A percentile compares a stretch with the other conserved stretches of the same genome.
These are phyloP conservation scores for Ypsolopha sequella DNA, from an alignment of 2,888 invertebrate species.

Conservation along the genomic window DNA sequence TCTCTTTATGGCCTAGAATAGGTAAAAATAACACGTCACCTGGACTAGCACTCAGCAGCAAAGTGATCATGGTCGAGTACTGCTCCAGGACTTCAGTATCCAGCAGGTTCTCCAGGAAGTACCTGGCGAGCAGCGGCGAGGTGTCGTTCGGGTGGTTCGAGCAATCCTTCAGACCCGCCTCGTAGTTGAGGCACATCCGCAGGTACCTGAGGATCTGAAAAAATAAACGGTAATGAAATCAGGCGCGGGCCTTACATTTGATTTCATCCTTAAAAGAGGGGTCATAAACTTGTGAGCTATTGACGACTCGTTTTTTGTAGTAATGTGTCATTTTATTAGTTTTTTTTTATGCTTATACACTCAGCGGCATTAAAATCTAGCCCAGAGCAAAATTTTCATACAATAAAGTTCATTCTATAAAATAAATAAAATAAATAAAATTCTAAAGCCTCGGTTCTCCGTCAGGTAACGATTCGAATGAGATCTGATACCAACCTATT, in stretches of 20 bases:
- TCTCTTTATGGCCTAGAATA: too few relatives aligned
- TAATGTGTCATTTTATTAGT: too few relatives aligned
- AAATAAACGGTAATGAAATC: not conserved
- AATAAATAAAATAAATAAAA: not conserved
- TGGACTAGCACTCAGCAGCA: conserved; percentile 75
- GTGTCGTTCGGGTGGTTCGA: conserved; percentile 74
- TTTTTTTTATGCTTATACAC: too few relatives aligned
- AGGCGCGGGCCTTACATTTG: too few relatives aligned
- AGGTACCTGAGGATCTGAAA: conserved; percentile 82
- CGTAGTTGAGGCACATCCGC: conserved; percentile 81
- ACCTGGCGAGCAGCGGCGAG: conserved; percentile 75
- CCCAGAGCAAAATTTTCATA: not conserved
- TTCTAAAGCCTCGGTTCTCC: too few relatives aligned
- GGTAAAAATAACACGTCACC: conserved; percentile 43
- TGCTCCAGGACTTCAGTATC: conserved; percentile 73
- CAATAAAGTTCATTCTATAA: not conserved
- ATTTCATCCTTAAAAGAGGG: too few relatives aligned
- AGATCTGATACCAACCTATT: too few relatives aligned
- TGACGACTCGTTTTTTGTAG: too few relatives aligned
- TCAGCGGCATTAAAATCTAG: not conserved
- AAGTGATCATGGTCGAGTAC: conserved; percentile 77
- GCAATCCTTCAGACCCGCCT: conserved; percentile 60
- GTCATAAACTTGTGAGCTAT: too few relatives aligned
- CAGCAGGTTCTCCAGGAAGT: conserved; percentile 67
- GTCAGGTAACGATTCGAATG: too few relatives aligned